phyloP scores from a whole-genome alignment of 2,113 vertebrate species.

The Cryptotis parvus region DNA sequence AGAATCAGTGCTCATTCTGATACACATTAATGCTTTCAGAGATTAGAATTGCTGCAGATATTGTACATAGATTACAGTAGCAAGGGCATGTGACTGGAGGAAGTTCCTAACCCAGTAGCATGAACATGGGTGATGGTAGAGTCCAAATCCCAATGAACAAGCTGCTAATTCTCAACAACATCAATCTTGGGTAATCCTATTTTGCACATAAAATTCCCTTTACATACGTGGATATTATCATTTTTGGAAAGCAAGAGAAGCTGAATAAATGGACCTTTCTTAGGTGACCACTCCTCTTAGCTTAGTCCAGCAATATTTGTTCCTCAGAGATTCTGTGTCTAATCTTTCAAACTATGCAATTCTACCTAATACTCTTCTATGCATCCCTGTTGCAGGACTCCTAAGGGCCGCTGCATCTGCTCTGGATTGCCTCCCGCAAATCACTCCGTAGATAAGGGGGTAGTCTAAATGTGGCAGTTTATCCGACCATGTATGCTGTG shows the following conservation, averaged over 20 bases:
- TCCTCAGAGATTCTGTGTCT: neutral
- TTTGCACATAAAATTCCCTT: neutral
- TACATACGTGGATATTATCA: neutral
- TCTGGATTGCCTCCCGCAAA: too few species aligned
- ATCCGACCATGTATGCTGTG: too few species aligned
- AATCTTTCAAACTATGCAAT: neutral
- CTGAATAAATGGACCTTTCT: neutral
- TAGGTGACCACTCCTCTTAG: too few species aligned
- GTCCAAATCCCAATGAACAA: neutral
- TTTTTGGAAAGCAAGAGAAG: neutral
- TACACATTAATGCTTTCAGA: neutral
- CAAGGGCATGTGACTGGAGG: neutral
- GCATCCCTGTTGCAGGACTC: too few species aligned
- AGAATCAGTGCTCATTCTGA: neutral
- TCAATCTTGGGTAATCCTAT: neutral
- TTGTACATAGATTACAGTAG: neutral
- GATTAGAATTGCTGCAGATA: neutral
- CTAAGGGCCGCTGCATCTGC: too few species aligned
- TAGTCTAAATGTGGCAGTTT: too few species aligned
- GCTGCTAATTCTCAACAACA: neutral
- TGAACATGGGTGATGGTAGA: fast-evolving
- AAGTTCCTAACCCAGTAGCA: neutral
- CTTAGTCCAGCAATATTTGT: neutral
- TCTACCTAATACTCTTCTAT: neutral
- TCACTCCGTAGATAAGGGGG: too few species aligned